A percentile compares a stretch with the other conserved stretches of the same genome.
phyloP scores from a whole-genome alignment of 2,888 invertebrate genomes.

The Cryptocephalus moraei region DNA sequence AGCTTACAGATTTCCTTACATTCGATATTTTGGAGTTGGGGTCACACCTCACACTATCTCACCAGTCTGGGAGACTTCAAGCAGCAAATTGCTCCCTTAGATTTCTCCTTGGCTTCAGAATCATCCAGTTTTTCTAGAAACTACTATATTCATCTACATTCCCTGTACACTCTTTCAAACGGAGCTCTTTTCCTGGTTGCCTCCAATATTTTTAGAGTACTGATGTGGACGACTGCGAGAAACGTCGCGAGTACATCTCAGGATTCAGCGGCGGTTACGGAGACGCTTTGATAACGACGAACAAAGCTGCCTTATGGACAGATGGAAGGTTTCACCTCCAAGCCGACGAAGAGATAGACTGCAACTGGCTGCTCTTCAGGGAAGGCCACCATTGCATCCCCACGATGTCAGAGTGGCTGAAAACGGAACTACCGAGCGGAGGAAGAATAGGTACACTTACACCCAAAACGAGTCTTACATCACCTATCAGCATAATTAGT shows the following conservation, averaged over 20 bases:
- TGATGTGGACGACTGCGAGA: slow-evolving; percentile 64
- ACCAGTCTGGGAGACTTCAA: too few relatives aligned
- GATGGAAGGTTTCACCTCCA: slow-evolving; percentile 76
- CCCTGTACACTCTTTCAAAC: too few relatives aligned
- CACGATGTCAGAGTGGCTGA: slow-evolving; percentile 59
- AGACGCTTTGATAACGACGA: slow-evolving; percentile 55
- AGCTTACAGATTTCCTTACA: too few relatives aligned
- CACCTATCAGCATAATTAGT: too few relatives aligned
- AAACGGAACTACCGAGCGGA: slow-evolving; percentile 33
- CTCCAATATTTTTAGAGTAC: slow-evolving; percentile 50
- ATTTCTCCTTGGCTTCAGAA: too few relatives aligned
- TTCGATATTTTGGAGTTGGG: too few relatives aligned
- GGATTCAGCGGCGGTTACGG: slow-evolving; percentile 74
- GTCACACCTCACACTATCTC: too few relatives aligned
- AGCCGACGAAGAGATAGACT: slow-evolving; percentile 74
- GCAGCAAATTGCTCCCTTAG: too few relatives aligned
- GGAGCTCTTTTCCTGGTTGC: too few relatives aligned
- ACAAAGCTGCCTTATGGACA: slow-evolving; percentile 78
- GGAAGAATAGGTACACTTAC: slow-evolving; percentile 41
- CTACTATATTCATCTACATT: too few relatives aligned
- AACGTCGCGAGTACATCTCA: slow-evolving; percentile 65
- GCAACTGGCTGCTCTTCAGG: slow-evolving; percentile 84
- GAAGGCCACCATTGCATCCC: slow-evolving; percentile 54
- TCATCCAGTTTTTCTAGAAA: too few relatives aligned
- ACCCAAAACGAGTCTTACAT: background rate